phyloP scores from a whole-genome alignment of 2,888 invertebrate species.

The Parthenolecanium corni region DNA sequence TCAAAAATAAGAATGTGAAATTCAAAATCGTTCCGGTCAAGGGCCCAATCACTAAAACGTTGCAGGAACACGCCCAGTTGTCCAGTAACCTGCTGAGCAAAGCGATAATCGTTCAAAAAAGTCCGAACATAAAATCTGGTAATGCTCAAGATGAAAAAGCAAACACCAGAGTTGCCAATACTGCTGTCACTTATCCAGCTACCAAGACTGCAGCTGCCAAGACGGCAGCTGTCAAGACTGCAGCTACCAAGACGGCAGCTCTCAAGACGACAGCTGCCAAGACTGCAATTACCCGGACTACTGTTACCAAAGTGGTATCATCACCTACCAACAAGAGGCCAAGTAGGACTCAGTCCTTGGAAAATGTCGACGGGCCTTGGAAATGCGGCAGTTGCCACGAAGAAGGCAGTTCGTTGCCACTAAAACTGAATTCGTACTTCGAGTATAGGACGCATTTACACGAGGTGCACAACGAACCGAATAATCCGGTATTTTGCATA shows the following conservation, averaged over 20 bases:
- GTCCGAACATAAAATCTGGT: not conserved
- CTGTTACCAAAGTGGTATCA: too few relatives aligned
- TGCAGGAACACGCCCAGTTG: conserved; percentile 5
- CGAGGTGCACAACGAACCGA: conserved; percentile 64
- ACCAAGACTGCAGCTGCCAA: not conserved
- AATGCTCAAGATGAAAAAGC: not conserved
- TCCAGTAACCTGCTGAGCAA: not conserved
- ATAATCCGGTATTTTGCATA: conserved; percentile 66
- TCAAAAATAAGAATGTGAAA: conserved; percentile 9
- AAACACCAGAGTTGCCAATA: not conserved
- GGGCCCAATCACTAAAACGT: conserved; percentile 1
- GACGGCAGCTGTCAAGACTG: not conserved
- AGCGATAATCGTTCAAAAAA: conserved; percentile 10
- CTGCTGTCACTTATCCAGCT: not conserved
- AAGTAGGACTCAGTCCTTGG: not conserved
- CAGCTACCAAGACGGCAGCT: not conserved
- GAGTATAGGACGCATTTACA: conserved; percentile 68
- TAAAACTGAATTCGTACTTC: conserved; percentile 64
- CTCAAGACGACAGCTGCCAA: too few relatives aligned
- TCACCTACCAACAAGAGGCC: too few relatives aligned
- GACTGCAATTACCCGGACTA: too few relatives aligned
- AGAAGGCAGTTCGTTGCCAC: conserved; percentile 43
- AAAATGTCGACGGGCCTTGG: conserved; percentile 54
- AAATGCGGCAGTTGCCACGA: conserved; percentile 60
- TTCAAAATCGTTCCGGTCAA: conserved; percentile 20